Conservation (phyloP, 2,888 invertebrate genomes). For the Glaucopsyche alexis region DNA sequence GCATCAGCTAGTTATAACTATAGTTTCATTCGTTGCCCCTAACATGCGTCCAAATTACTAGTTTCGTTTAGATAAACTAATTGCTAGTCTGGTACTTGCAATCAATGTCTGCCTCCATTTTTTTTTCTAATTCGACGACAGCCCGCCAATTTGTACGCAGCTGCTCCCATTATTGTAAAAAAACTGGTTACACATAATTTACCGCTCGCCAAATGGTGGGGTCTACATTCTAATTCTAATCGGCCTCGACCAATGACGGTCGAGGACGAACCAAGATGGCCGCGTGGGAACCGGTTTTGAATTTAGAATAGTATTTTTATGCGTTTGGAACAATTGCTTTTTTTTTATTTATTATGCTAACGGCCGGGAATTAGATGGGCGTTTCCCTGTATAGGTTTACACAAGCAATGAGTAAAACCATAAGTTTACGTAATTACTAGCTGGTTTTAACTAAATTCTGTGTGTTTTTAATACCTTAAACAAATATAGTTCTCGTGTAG, state of each 20-base stretch:
- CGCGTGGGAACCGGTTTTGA: constrained; percentile 79
- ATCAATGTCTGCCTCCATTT: constrained; percentile 37
- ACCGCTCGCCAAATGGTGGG: constrained; percentile 78
- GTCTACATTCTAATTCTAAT: constrained; percentile 79
- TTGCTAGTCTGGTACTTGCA: constrained; percentile 38
- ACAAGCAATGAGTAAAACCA: background rate
- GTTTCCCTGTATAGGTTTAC: constrained; percentile 12
- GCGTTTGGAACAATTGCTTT: constrained; percentile 62
- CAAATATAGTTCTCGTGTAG: too few relatives aligned
- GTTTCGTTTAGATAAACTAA: constrained; percentile 38
- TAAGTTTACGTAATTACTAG: constrained; percentile 4
- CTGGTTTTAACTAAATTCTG: background rate
- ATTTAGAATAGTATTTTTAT: constrained; percentile 79
- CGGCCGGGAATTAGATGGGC: constrained; percentile 39
- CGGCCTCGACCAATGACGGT: constrained; percentile 76
- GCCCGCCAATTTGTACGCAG: constrained; percentile 49
- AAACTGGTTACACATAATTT: constrained; percentile 72
- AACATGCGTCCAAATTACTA: constrained; percentile 31
- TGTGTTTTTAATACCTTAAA: too few relatives aligned
- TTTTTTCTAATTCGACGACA: constrained; percentile 51
- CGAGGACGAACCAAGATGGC: constrained; percentile 78
- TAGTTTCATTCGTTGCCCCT: constrained; percentile 35
- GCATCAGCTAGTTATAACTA: too few relatives aligned
- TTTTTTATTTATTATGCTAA: constrained; percentile 41
- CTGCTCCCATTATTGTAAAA: constrained; percentile 70